phyloP scores from a whole-genome alignment of 2,797 vertebrate species.

The Kryptopterus vitreolus region DNA sequence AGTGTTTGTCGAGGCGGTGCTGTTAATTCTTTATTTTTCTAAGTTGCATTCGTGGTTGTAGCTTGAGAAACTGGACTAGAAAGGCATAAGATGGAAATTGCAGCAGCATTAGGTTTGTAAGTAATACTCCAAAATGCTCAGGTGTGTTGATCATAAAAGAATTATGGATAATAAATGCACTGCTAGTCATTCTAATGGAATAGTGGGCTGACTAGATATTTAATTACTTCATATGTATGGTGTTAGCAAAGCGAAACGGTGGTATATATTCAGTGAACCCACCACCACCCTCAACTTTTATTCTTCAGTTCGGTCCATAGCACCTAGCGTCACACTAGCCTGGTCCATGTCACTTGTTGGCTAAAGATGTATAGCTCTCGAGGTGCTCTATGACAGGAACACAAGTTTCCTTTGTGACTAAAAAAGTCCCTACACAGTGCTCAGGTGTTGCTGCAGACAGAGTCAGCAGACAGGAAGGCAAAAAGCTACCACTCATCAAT shows the following conservation, averaged over 20 bases:
- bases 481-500: not conserved
- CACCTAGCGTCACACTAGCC: constrained; percentile 54
- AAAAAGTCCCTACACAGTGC: constrained; percentile 19
- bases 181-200: not conserved
- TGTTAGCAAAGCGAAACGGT: not conserved
- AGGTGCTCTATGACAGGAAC: constrained; percentile 5
- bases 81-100: too few species aligned
- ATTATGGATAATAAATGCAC: too few species aligned
- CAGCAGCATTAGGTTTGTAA: too few species aligned
- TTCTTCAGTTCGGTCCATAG: not conserved
- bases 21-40: not conserved
- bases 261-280: not conserved
- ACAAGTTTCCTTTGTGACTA: not conserved
- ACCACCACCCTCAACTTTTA: not conserved
- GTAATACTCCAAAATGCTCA: too few species aligned
- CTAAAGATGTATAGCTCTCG: not conserved
- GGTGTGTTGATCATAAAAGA: too few species aligned
- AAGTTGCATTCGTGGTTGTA: not conserved
- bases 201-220: not conserved
- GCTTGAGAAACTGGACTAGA: too few species aligned
- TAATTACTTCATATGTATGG: not conserved
- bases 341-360: constrained; percentile 44
- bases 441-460: constrained; percentile 21
- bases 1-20: not conserved
- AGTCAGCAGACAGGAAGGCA: constrained; percentile 20